A percentile compares a stretch with the other conserved stretches of the same genome.
phyloP scores from a whole-genome alignment of 2,888 invertebrate genomes.

The Neoascia interrupta region DNA sequence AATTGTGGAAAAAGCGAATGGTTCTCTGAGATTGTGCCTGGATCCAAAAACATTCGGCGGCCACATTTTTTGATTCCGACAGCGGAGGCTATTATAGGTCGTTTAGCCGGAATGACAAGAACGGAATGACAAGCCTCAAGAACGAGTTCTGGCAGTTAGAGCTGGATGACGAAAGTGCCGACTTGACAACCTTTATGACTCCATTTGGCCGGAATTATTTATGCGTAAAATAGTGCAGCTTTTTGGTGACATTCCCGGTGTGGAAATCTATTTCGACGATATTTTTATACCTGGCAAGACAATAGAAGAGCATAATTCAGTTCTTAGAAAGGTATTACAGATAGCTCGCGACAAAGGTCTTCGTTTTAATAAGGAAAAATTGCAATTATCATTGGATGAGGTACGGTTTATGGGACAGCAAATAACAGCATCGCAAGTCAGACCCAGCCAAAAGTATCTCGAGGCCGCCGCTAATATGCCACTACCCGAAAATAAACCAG shows the following conservation, averaged over 20 bases:
- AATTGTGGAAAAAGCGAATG: conserved; percentile 60
- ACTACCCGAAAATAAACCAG: conserved; percentile 1
- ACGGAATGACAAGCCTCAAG: conserved; percentile 38
- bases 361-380: conserved; percentile 71
- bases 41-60: conserved; percentile 70
- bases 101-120: conserved; percentile 18
- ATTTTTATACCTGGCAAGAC: conserved; percentile 18
- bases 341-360: conserved; percentile 30
- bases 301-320: conserved; percentile 49
- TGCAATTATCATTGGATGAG: conserved; percentile 40
- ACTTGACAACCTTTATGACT: conserved; percentile 54
- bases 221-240: conserved; percentile 32
- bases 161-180: conserved; percentile 43
- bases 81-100: conserved; percentile 62
- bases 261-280: conserved; percentile 22
- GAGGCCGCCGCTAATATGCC: conserved; percentile 3
- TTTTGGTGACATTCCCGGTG: conserved; percentile 32
- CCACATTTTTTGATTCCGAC: conserved; percentile 72
- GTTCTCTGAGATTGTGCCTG: conserved; percentile 55
- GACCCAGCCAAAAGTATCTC: conserved; percentile 18
- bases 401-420: conserved; percentile 16
- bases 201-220: conserved; percentile 51
- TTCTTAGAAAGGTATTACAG: conserved; percentile 34
- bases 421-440: not conserved
- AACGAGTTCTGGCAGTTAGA: conserved; percentile 57